Percentiles rank a stretch among this genome's conserved stretches.
Conservation (phyloP, 2,888 invertebrate species). For the Hyalella azteca region DNA sequence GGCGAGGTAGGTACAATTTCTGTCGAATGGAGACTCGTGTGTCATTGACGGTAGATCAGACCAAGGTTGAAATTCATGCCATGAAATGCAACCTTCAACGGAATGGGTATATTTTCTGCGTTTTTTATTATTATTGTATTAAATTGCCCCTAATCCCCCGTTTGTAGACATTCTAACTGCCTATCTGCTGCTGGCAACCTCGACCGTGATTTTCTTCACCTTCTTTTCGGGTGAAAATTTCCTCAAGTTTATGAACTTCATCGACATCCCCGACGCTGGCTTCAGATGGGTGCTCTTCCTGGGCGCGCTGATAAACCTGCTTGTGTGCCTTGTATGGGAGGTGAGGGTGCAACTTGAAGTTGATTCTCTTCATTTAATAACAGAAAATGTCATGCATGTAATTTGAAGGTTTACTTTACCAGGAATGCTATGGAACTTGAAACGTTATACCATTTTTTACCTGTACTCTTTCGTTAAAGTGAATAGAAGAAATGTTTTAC, state of each 20-base stretch:
- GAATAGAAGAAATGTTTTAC: neutral
- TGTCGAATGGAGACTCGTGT: no score
- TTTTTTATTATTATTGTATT: no score
- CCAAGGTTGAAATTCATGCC: no score
- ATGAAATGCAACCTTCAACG: no score
- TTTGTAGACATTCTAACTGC: constrained; percentile 67
- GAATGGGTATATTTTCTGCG: no score
- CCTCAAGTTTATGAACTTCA: constrained; percentile 44
- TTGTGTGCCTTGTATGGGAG: constrained; percentile 54
- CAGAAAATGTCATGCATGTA: neutral
- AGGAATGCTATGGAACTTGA: no score
- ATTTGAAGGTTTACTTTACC: no score
- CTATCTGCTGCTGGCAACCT: constrained; percentile 68
- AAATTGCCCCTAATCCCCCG: neutral
- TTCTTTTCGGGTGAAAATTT: constrained; percentile 48
- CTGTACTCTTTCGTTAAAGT: no score
- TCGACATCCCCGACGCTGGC: constrained; percentile 40
- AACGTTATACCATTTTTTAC: no score
- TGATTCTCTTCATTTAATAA: neutral
- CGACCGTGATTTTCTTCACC: constrained; percentile 61
- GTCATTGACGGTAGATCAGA: no score
- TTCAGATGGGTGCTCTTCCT: constrained; percentile 44
- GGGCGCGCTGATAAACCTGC: constrained; percentile 30
- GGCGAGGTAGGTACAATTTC: no score
- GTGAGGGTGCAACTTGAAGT: constrained; percentile 18